Evolutionary conservation across 2,797 vertebrate genomes (phyloP).

Genomic region (Coreius guichenoti): DNA sequence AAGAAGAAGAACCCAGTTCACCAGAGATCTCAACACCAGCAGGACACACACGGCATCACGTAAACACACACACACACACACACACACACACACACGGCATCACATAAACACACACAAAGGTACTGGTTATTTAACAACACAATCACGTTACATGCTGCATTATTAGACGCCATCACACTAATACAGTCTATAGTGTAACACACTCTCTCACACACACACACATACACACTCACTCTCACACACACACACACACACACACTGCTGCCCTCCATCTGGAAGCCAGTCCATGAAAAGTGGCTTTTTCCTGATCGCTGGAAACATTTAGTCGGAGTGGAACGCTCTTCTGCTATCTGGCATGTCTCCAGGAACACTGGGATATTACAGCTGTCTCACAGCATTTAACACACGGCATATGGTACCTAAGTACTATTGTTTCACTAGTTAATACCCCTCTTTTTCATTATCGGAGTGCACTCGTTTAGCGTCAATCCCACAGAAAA

Average conservation of each 20-base stretch:
- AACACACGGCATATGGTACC: constrained; percentile 82
- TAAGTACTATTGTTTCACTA: constrained; percentile 81
- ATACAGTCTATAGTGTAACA: neutral
- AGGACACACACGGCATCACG: neutral
- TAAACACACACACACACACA: neutral
- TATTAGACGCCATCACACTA: neutral
- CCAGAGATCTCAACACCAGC: neutral
- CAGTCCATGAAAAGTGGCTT: constrained; percentile 80
- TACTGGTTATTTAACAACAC: neutral
- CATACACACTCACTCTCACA: constrained; percentile 40
- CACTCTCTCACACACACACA: constrained; percentile 44
- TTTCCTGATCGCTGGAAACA: constrained; percentile 82
- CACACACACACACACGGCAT: no score
- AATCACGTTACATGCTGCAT: neutral
- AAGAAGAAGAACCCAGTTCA: neutral
- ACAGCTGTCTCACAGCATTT: constrained; percentile 83
- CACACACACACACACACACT: constrained; percentile 50
- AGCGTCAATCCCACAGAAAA: constrained; percentile 73
- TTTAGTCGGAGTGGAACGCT: constrained; percentile 77
- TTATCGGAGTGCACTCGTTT: constrained; percentile 72
- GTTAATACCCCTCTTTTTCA: constrained; percentile 80
- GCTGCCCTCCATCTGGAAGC: constrained; percentile 80
- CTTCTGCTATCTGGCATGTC: constrained; percentile 80
- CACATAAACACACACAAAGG: no score
- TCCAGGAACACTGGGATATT: constrained; percentile 81